Percentiles rank a stretch among this genome's conserved stretches.
phyloP scores from a whole-genome alignment of 2,113 vertebrate genomes.

The Chunga burmeisteri region DNA sequence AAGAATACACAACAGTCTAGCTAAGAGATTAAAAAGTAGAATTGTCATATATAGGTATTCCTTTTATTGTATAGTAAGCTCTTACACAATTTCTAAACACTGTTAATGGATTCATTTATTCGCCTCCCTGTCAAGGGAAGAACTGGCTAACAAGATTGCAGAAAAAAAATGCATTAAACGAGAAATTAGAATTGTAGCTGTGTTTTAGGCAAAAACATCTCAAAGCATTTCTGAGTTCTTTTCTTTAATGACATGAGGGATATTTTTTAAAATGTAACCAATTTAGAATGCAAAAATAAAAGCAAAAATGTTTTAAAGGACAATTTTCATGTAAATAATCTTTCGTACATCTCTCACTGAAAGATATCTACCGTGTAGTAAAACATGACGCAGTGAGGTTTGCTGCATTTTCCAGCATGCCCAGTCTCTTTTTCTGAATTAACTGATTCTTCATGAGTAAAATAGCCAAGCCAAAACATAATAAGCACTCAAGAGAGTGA shows the following conservation, averaged over 20 bases:
- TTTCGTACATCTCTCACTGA: neutral
- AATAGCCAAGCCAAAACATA: neutral
- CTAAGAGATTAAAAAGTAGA: neutral
- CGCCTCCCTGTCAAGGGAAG: neutral
- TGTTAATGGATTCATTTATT: neutral
- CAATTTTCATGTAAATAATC: neutral
- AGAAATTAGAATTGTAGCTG: neutral
- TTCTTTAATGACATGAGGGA: neutral
- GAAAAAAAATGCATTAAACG: neutral
- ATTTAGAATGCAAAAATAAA: neutral
- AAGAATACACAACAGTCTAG: neutral
- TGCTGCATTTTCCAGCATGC: neutral
- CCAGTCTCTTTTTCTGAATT: neutral
- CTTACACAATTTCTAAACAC: neutral
- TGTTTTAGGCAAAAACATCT: neutral
- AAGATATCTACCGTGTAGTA: neutral
- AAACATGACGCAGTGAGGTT: neutral
- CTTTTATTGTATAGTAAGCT: neutral
- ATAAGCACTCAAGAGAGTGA: neutral
- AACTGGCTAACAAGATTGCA: neutral
- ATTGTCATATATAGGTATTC: neutral
- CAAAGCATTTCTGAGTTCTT: neutral
- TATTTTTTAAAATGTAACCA: neutral
- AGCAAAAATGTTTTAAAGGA: neutral
- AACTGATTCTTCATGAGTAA: neutral